Percentiles rank a stretch among this genome's conserved stretches.
These are phyloP conservation scores for Stegastes partitus DNA, from an alignment of 2,113 vertebrate genomes.

Conservation along the genomic window DNA sequence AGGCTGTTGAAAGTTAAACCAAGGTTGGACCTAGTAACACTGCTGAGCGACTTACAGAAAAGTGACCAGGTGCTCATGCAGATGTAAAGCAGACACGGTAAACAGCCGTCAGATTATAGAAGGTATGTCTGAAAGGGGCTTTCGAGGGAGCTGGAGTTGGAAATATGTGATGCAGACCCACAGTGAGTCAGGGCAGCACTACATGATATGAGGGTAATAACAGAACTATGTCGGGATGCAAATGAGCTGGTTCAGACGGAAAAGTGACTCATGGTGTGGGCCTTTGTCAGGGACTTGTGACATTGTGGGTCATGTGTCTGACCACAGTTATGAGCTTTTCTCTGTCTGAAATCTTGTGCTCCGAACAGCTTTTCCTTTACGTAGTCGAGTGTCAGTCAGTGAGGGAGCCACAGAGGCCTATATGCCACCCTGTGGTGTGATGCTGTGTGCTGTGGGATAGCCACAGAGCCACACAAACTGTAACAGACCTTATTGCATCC, in stretches of 20 bases:
- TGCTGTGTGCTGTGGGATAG: too few relatives aligned
- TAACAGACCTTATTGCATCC: too few relatives aligned
- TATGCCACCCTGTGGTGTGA: constrained; percentile 1
- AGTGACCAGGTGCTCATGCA: too few relatives aligned
- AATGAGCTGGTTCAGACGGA: constrained; percentile 40
- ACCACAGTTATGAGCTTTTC: constrained; percentile 26
- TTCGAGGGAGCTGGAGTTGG: constrained; percentile 32
- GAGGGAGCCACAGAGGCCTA: constrained; percentile 5
- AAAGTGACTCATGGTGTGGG: constrained; percentile 48
- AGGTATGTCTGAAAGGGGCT: background rate
- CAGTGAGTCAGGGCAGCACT: constrained; percentile 35
- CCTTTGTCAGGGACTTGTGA: constrained; percentile 48
- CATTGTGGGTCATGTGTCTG: constrained; percentile 32
- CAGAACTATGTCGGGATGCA: constrained; percentile 33
- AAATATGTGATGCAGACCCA: constrained; percentile 16
- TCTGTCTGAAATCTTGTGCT: constrained; percentile 6
- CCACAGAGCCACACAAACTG: too few relatives aligned
- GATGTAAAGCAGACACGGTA: too few relatives aligned
- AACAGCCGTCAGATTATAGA: too few relatives aligned
- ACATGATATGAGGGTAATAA: constrained; percentile 38
- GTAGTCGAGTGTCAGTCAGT: constrained; percentile 24
- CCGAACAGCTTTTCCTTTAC: background rate
- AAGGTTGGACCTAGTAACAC: too few relatives aligned
- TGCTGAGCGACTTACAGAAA: too few relatives aligned
- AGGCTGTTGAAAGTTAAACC: too few relatives aligned